phyloP scores from a whole-genome alignment of 2,888 invertebrate genomes.

The Spilosoma lubricipeda region DNA sequence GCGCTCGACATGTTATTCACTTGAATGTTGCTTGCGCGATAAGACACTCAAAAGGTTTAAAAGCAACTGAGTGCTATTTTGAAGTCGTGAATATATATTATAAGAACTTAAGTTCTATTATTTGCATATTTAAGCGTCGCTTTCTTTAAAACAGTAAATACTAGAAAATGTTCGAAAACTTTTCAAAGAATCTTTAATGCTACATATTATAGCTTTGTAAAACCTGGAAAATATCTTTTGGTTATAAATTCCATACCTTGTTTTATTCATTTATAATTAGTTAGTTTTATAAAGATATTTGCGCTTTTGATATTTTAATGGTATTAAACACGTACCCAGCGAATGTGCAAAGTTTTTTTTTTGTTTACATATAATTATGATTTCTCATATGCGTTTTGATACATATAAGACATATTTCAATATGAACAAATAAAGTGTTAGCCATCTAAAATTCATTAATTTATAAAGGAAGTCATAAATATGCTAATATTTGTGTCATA shows the following conservation, averaged over 20 bases:
- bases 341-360: too few relatives aligned
- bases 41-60: constrained; percentile 18
- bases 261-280: too few relatives aligned
- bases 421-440: background rate
- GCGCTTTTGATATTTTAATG: too few relatives aligned
- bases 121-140: background rate
- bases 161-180: background rate
- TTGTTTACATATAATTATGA: background rate
- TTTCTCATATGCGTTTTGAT: background rate
- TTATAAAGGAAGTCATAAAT: constrained; percentile 12
- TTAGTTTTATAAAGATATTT: too few relatives aligned
- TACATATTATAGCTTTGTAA: background rate
- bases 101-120: background rate
- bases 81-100: background rate
- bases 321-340: too few relatives aligned
- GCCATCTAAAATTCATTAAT: background rate
- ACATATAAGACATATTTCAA: background rate
- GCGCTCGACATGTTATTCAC: constrained; percentile 18
- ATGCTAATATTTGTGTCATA: constrained; percentile 10
- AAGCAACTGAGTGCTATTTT: constrained; percentile 9
- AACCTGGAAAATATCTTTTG: background rate
- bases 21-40: constrained; percentile 12
- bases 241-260: too few relatives aligned
- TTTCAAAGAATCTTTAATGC: background rate
- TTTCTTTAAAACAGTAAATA: background rate